Evolutionary conservation across 1,140 invertebrate species (phyloP), one percentile per base, ranked within the genome.

Genomic region (Megalonaias nervosa): DNA sequence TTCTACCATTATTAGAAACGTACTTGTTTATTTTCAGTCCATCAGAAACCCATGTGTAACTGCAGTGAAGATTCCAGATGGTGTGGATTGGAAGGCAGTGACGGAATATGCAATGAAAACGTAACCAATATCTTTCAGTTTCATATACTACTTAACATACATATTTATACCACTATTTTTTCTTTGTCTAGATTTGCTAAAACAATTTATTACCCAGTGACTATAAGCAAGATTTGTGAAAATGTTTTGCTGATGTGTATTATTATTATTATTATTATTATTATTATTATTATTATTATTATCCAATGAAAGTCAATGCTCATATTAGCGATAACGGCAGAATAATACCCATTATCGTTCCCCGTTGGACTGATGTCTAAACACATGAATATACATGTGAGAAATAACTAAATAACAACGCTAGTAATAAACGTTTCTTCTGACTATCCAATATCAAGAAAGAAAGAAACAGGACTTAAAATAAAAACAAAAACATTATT

Each of bases 11-110:
- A 21, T 74, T 19, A 16, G 0, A 21, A 56, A 57, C 57, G 23
- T 3, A 23, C 31, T 31, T 79, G 31, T 15, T 62, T 79, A n/a
- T 71, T 72, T 85, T 68, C 82, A 92, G 91, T 75, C 80, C 16
- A 65, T 78, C 21, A 92, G 96, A 21, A 90, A 97, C 78, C 93
- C 93, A 14, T 96, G 95, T 14, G 93, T 97, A 2, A 96, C 94
- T 1, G 93, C 94, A 0, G 91, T 97, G 9, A 91, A 92, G 65
- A 91, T 97, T 1, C 96, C 96, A 1, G 85, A 92, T 21, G 94
- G 93, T 57, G 92, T 96, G 5, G 93, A 96, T 77, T 94, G 94
- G 90, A 92, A 91, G 59, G 89, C 92, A 60, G 93, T 97, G n/a
- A 86, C 92, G 0, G 92, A 93, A 67, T 93, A 94, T 88, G 93